Conservation (phyloP, 2,888 invertebrate species). For the Ariolimax columbianus region DNA sequence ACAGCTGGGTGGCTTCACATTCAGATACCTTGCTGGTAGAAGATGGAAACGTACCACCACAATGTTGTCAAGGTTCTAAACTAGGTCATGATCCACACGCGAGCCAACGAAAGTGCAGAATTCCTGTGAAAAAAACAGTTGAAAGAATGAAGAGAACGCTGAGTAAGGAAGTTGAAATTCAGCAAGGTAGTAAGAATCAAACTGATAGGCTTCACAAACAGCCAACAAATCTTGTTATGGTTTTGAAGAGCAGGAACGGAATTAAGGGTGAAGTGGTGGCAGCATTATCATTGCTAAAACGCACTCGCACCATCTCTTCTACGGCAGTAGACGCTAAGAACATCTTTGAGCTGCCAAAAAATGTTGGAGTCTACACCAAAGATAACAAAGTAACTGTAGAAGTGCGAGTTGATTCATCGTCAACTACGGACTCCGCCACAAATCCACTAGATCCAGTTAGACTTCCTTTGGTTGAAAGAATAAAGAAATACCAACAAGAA, state of each 20-base stretch:
- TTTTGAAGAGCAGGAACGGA: conserved; percentile 1
- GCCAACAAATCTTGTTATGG: not conserved
- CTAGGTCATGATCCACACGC: not conserved
- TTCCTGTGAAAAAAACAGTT: not conserved
- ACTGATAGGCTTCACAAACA: not conserved
- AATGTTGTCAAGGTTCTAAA: not conserved
- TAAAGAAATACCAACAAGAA: conserved; percentile 8
- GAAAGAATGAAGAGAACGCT: not conserved
- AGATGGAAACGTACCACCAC: not conserved
- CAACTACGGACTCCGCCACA: not conserved
- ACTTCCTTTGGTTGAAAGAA: conserved; percentile 4
- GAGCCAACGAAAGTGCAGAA: not conserved
- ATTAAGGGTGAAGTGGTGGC: not conserved
- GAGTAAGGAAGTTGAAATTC: not conserved
- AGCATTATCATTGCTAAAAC: not conserved
- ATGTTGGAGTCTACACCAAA: not conserved
- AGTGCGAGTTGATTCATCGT: not conserved
- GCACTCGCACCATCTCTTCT: not conserved
- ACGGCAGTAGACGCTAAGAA: not conserved
- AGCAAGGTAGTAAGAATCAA: not conserved
- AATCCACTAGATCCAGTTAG: not conserved
- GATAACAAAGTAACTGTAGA: not conserved
- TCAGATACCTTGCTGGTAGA: not conserved
- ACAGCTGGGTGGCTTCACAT: not conserved
- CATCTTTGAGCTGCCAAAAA: not conserved